Conservation (phyloP, 2,113 vertebrate species). For the Podarcis muralis region DNA sequence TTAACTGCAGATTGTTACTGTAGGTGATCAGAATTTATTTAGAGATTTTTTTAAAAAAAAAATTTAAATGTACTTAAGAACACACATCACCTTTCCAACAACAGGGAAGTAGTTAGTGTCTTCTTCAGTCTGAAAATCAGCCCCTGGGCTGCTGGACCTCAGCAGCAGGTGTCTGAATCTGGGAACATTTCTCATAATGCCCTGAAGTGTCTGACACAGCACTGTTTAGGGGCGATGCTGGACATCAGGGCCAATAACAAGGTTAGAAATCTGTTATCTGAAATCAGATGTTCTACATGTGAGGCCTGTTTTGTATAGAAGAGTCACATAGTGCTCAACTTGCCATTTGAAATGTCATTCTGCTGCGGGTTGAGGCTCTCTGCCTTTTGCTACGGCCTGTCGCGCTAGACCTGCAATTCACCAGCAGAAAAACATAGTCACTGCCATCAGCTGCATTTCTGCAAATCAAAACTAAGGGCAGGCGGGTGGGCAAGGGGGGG, state of each 20-base stretch:
- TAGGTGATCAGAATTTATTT: conserved; percentile 46
- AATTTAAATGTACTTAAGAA: conserved; percentile 27
- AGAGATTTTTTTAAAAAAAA: conserved; percentile 30
- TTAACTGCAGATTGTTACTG: conserved; percentile 34
- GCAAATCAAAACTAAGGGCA: too few species aligned
- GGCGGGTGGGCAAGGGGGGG: too few species aligned
- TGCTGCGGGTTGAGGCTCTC: not conserved
- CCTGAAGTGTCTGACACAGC: not conserved
- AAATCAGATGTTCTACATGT: not conserved
- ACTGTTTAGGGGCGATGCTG: not conserved
- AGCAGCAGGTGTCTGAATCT: not conserved
- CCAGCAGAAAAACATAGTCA: too few species aligned
- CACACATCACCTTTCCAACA: conserved; percentile 41
- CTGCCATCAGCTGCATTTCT: too few species aligned
- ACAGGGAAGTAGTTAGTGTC: conserved; percentile 24
- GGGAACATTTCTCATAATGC: not conserved
- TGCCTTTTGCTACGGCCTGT: too few species aligned
- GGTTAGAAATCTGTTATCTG: too few species aligned
- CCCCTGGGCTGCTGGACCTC: not conserved
- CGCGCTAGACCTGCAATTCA: too few species aligned
- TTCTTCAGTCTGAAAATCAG: not conserved
- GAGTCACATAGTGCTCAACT: not conserved
- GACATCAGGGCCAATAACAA: too few species aligned
- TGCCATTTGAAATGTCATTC: not conserved
- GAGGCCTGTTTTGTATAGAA: not conserved